Evolutionary conservation across 1,140 invertebrate genomes (phyloP).

Genomic region (Druon quercuslanigerum): DNA sequence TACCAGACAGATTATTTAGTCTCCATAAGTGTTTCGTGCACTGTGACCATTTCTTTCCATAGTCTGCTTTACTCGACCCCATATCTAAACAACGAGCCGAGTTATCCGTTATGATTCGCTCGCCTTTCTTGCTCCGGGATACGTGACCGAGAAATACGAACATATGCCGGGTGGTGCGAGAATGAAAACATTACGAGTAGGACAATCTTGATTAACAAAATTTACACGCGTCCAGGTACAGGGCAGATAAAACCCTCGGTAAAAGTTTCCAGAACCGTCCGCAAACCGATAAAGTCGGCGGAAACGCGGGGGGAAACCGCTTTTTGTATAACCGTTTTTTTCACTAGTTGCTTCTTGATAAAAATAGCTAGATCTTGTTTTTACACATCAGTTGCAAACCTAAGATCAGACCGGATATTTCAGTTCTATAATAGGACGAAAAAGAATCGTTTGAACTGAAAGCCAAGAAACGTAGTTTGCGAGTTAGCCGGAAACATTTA

Average conservation of each 20-base stretch:
- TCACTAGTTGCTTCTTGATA: too few species aligned
- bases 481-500: constrained; percentile 21
- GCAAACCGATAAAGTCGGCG: too few species aligned
- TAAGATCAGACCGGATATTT: constrained; percentile 18
- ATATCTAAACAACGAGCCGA: constrained; percentile 56
- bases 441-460: constrained; percentile 18
- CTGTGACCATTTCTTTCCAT: background rate
- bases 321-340: too few species aligned
- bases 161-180: constrained; percentile 10
- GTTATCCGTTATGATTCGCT: constrained; percentile 54
- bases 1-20: background rate
- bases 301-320: too few species aligned
- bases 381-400: background rate
- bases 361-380: background rate
- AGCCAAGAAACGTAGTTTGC: background rate
- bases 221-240: background rate
- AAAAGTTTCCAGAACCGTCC: too few species aligned
- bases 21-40: too few species aligned
- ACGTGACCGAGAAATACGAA: constrained; percentile 35
- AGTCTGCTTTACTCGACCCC: constrained; percentile 31
- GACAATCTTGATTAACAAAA: background rate
- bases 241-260: background rate
- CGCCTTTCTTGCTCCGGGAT: constrained; percentile 52
- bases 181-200: constrained; percentile 3
- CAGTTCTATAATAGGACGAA: constrained; percentile 2